A percentile compares a stretch with the other conserved stretches of the same genome.
These are phyloP conservation scores for Drosophila rhopaloa DNA, from an alignment of 1,140 invertebrate species.

Conservation along the genomic window DNA sequence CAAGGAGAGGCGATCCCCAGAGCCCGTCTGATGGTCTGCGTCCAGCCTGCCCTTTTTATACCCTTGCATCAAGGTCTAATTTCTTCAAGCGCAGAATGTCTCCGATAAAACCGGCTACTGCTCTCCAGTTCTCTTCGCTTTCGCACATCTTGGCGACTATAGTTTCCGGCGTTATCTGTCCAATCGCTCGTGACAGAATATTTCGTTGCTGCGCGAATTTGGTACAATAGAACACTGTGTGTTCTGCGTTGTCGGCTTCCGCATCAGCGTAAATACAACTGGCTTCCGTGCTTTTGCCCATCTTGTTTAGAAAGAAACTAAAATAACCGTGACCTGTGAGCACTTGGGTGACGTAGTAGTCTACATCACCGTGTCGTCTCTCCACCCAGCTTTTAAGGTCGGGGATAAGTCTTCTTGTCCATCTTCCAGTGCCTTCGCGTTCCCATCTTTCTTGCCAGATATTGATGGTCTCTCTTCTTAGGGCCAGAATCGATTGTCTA, in stretches of 20 bases:
- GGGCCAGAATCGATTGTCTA: no score
- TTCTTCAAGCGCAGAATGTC: not conserved
- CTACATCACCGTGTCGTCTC: no score
- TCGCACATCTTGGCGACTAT: not conserved
- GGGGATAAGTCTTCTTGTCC: not conserved
- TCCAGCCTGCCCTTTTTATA: not conserved
- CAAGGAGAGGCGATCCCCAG: not conserved
- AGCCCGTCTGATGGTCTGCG: not conserved
- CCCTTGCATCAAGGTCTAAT: not conserved
- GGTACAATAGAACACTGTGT: not conserved
- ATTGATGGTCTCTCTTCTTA: not conserved
- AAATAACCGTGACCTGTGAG: not conserved
- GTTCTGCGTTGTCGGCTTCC: not conserved
- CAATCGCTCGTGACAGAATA: not conserved
- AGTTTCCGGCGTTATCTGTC: not conserved
- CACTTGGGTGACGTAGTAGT: not conserved
- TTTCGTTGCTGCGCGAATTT: not conserved
- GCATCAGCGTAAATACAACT: not conserved
- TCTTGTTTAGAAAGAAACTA: not conserved
- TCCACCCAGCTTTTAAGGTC: no score
- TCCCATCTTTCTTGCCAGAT: not conserved
- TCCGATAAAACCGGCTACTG: not conserved
- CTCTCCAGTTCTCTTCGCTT: not conserved
- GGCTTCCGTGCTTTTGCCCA: not conserved
- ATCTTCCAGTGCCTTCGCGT: not conserved